Percentiles rank a stretch among this genome's conserved stretches.
These are phyloP conservation scores for Drosophila meridionalis DNA, from an alignment of 2,888 invertebrate species.

Conservation along the genomic window DNA sequence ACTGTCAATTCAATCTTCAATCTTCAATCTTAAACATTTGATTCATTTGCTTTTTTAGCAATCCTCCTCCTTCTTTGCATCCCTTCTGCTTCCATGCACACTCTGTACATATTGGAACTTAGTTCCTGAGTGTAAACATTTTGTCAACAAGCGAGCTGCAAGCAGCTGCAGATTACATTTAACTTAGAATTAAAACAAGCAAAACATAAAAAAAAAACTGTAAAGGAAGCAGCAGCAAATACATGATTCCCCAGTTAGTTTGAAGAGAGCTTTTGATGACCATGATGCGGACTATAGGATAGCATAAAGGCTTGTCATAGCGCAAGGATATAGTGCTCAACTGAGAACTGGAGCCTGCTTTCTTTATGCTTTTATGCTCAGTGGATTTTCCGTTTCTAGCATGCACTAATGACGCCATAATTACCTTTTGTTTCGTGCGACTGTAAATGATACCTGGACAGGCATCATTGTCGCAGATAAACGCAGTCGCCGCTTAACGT, in stretches of 20 bases:
- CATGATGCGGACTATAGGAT: not conserved
- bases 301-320: not conserved
- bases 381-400: constrained; percentile 54
- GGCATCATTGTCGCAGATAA: constrained; percentile 59
- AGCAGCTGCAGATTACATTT: constrained; percentile 26
- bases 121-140: constrained; percentile 13
- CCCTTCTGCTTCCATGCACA: not conserved
- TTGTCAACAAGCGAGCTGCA: constrained; percentile 12
- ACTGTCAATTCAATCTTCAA: not conserved
- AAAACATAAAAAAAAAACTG: not conserved
- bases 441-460: constrained; percentile 60
- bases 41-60: not conserved
- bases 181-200: constrained; percentile 24
- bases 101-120: constrained; percentile 13
- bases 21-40: not conserved
- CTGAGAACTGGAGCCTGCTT: not conserved
- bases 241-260: not conserved
- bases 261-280: not conserved
- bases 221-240: not conserved
- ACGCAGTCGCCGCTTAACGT: constrained; percentile 59
- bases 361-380: constrained; percentile 31
- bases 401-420: constrained; percentile 68
- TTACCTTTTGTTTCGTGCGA: constrained; percentile 62
- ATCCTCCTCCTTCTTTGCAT: not conserved
- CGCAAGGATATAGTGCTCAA: not conserved